phyloP scores from a whole-genome alignment of 2,113 vertebrate genomes.

The Daphoenositta chrysoptera region DNA sequence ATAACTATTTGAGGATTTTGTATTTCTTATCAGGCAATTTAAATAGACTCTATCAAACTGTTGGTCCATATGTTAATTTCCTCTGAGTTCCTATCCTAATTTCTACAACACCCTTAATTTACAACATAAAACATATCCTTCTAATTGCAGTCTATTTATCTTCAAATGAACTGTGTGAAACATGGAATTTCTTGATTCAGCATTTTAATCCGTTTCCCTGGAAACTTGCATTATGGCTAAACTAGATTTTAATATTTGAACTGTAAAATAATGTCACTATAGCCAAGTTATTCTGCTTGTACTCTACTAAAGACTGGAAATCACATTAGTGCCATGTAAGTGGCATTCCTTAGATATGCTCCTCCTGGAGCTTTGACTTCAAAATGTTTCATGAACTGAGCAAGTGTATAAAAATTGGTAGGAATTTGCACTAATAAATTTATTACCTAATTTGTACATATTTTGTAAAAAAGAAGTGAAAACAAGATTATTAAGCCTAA shows the following conservation, averaged over 20 bases:
- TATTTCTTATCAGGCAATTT: neutral
- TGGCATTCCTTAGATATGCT: neutral
- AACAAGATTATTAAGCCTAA: neutral
- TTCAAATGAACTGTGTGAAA: neutral
- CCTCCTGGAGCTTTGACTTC: neutral
- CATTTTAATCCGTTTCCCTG: neutral
- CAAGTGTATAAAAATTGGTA: neutral
- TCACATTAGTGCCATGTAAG: neutral
- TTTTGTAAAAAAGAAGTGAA: neutral
- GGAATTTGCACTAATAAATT: neutral
- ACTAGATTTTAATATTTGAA: neutral
- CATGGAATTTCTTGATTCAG: neutral
- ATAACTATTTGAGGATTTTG: neutral
- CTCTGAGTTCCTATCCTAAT: neutral
- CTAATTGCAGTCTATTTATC: neutral
- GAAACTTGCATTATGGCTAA: neutral
- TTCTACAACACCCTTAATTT: neutral
- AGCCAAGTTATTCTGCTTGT: neutral
- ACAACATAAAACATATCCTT: neutral
- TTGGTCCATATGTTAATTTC: neutral
- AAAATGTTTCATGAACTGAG: neutral
- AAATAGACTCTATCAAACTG: neutral
- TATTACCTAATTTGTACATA: neutral
- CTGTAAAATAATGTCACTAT: neutral
- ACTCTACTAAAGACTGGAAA: neutral